phyloP scores from a whole-genome alignment of 30 jellyfish, hydroid and myxozoan species.

The Phacellophora camtschatica region DNA sequence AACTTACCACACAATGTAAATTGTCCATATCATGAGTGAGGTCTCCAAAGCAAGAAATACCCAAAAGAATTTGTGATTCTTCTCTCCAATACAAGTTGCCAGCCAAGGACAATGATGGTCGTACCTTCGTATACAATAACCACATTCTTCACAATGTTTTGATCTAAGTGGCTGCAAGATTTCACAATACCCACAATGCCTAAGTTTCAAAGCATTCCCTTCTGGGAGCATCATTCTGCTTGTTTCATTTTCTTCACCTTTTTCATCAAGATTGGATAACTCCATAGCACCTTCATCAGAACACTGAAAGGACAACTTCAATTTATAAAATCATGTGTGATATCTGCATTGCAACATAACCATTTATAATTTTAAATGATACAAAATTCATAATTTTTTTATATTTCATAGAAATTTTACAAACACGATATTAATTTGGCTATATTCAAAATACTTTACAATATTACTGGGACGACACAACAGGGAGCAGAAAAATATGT shows the following conservation, averaged over 20 bases:
- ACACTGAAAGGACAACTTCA: no score
- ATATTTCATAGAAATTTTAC: no score
- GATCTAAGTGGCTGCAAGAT: conserved; percentile 93
- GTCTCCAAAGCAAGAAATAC: conserved; percentile 76
- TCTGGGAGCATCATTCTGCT: conserved; percentile 75
- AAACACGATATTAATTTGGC: no score
- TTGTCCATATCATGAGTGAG: conserved; percentile 71
- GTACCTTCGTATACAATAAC: conserved; percentile 86
- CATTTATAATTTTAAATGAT: no score
- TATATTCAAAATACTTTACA: no score
- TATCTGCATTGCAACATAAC: no score
- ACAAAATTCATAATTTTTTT: no score
- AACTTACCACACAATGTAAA: conserved; percentile 73
- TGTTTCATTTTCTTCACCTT: conserved; percentile 69
- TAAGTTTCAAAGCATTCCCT: conserved; percentile 79
- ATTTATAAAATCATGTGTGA: no score
- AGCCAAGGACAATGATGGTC: conserved; percentile 99
- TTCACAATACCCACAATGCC: conserved; percentile 96
- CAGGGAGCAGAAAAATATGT: no score
- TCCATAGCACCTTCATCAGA: neutral
- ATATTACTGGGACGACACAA: no score
- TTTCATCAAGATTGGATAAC: conserved; percentile 24
- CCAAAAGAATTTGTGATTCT: conserved; percentile 90
- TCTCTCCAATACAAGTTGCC: conserved; percentile 97
- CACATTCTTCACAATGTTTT: conserved; percentile 97